These are phyloP conservation scores for Calliopsis andreniformis DNA, from an alignment of 1,140 invertebrate genomes.

Conservation along the genomic window DNA sequence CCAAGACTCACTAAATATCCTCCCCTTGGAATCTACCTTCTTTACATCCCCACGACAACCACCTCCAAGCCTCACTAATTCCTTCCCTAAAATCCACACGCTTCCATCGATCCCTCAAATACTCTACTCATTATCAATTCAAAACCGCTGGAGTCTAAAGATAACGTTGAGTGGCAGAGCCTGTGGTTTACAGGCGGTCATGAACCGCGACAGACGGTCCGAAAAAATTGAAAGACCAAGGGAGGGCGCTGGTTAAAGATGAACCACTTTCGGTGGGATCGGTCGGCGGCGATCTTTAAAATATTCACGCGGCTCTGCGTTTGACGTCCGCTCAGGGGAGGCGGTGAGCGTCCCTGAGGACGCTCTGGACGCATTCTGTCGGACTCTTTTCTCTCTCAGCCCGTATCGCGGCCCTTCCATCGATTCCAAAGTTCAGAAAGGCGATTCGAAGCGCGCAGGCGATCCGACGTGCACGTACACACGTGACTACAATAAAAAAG, in stretches of 20 bases:
- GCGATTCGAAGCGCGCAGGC: constrained; percentile 32
- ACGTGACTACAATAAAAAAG: neutral
- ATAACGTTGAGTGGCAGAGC: neutral
- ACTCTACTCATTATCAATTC: too few relatives aligned
- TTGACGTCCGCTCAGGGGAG: constrained; percentile 60
- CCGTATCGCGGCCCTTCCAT: neutral
- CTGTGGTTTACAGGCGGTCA: neutral
- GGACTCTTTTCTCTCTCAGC: constrained; percentile 28
- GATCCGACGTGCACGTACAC: neutral
- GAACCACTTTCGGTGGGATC: constrained; percentile 38
- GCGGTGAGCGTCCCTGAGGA: constrained; percentile 51
- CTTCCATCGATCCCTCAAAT: too few relatives aligned
- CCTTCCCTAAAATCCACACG: too few relatives aligned
- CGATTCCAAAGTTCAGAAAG: constrained; percentile 22
- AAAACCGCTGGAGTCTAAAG: too few relatives aligned
- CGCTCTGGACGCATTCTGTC: constrained; percentile 35
- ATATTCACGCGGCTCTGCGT: constrained; percentile 67
- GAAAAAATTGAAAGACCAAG: neutral
- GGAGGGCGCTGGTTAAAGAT: constrained; percentile 41
- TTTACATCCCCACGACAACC: too few relatives aligned
- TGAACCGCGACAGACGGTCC: neutral
- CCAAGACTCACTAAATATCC: too few relatives aligned
- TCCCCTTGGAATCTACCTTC: too few relatives aligned
- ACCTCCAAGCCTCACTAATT: too few relatives aligned
- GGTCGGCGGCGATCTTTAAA: constrained; percentile 50